Base-by-base conservation (phyloP, 2,797 vertebrate species). In the Thunnus albacares region DNA sequence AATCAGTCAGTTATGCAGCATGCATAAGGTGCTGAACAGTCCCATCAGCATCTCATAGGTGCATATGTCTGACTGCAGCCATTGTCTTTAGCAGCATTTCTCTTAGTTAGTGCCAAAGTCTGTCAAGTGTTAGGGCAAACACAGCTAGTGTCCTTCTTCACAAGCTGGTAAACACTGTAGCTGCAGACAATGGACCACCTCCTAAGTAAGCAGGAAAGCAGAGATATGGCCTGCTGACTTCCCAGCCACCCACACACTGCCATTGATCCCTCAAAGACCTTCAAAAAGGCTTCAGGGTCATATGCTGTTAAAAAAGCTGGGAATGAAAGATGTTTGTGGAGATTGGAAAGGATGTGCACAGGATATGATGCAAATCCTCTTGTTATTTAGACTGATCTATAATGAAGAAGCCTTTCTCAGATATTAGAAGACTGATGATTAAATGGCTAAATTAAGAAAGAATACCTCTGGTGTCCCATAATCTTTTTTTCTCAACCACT, bases 171-270 rank as follows among this genome's bases (percentile, higher is more conserved):
- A 87, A 83, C 57, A 69, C 41, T 79, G 41, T 62, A 61, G 59
- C 61, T 79, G 80, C 83, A 84, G 77, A 83, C 83, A 85, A 78
- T 43, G 68, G 64, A 49, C 35, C 30, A 72, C 67, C 60, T 79
- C 71, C 30, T 30, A 77, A 47, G 55, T 75, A 70, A 59, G 28
- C 10, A 58, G 51, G 72, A 57, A 61, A 71, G 52, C 61, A 79
- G 47, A 78, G 51, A 68, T 65, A 33, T 28, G 33, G 51, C 47
- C 20, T 18, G 10, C 66, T 73, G 43, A 59, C 71, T 79, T 74
- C 61, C 64, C 52, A 61, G 58, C 58, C 71, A 30, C 72, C 52
- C 26, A 55, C 70, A 73, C 56, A 51, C 49, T n/a, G 58, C 30
- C 38, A 64, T 20, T 74, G 74, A 84, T 68, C 68, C 57, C 43